These are phyloP conservation scores for Cyrtonyx montezumae DNA, from an alignment of 2,113 vertebrate species.

Conservation along the genomic window DNA sequence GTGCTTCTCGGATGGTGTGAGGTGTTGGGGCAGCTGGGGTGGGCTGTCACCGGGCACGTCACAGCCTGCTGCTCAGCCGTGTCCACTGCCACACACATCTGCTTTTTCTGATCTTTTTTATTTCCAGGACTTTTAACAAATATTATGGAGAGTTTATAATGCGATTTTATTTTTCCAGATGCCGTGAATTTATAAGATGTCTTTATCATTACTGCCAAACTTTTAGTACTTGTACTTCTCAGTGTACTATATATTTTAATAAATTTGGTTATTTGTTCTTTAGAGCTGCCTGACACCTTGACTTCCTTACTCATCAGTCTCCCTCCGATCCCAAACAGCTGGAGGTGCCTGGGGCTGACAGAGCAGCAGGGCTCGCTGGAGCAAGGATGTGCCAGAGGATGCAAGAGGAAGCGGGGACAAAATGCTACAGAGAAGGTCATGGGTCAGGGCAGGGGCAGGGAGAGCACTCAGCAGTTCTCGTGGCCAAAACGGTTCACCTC, in stretches of 20 bases:
- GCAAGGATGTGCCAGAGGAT: background rate
- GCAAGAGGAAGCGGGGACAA: background rate
- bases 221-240: background rate
- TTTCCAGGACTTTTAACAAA: background rate
- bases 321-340: background rate
- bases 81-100: fast-evolving
- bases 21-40: no score
- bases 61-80: background rate
- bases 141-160: background rate
- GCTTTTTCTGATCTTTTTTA: background rate
- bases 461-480: background rate
- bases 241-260: background rate
- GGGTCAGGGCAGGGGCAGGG: background rate
- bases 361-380: fast-evolving
- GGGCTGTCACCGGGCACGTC: background rate
- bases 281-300: background rate
- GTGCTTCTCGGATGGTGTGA: background rate
- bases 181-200: background rate
- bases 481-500: background rate
- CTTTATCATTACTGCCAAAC: background rate
- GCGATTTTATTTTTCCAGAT: background rate
- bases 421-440: background rate
- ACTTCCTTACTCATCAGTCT: background rate
- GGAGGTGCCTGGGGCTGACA: fast-evolving
- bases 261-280: background rate